Percentiles rank a stretch among this genome's conserved stretches.
phyloP scores from a whole-genome alignment of 2,113 vertebrate genomes.

The Condylura cristata region DNA sequence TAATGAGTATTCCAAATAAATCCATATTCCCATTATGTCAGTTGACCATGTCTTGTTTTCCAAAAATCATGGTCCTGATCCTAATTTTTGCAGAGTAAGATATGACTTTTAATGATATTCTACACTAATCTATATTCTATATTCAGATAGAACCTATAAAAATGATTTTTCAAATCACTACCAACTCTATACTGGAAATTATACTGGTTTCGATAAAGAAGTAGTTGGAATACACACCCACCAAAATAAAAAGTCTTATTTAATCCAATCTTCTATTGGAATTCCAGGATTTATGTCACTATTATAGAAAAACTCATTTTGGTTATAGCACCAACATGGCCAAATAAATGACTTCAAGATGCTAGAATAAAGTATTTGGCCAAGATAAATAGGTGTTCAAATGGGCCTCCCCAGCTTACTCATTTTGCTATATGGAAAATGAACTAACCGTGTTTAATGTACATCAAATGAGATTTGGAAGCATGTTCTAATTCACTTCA shows the following conservation, averaged over 20 bases:
- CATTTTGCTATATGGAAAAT: constrained; percentile 79
- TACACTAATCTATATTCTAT: neutral
- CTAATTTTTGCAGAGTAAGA: neutral
- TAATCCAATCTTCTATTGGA: constrained; percentile 76
- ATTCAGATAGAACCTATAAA: neutral
- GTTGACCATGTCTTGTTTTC: constrained; percentile 25
- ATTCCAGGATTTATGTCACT: constrained; percentile 80
- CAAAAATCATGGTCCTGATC: constrained; percentile 16
- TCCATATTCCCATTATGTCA: neutral
- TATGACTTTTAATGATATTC: neutral
- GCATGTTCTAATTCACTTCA: constrained; percentile 68
- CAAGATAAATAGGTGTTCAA: constrained; percentile 77
- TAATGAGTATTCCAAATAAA: constrained; percentile 40
- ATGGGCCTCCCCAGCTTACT: constrained; percentile 67
- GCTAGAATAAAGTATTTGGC: constrained; percentile 75
- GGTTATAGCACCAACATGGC: constrained; percentile 74
- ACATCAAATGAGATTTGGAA: constrained; percentile 71
- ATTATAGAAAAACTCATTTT: constrained; percentile 83
- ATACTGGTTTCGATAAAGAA: constrained; percentile 57
- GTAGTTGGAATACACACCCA: constrained; percentile 36
- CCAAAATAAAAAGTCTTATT: constrained; percentile 22
- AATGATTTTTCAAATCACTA: constrained; percentile 25
- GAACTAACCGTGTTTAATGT: constrained; percentile 70
- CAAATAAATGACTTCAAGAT: constrained; percentile 81
- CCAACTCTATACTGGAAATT: constrained; percentile 32